phyloP scores from a whole-genome alignment of 2,797 vertebrate species.

The Phoxinus dragarum region DNA sequence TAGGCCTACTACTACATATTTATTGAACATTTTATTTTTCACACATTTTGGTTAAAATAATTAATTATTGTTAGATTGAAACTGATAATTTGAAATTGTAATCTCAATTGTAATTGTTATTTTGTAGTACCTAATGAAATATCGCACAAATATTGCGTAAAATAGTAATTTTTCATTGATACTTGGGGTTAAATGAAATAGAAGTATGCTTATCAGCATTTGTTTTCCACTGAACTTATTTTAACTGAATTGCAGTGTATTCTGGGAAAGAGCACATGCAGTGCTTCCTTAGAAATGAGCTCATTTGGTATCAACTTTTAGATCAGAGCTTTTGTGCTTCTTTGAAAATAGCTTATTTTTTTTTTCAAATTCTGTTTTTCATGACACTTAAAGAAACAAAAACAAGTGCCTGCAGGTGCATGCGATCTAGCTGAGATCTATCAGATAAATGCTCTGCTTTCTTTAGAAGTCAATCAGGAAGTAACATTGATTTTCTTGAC shows the following conservation, averaged over 20 bases:
- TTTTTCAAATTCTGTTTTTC: neutral
- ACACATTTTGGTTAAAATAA: neutral
- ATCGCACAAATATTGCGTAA: fast-evolving
- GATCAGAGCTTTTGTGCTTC: slow-evolving; percentile 9
- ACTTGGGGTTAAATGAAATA: neutral
- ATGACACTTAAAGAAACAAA: neutral
- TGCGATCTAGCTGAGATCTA: slow-evolving; percentile 18
- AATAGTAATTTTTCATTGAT: neutral
- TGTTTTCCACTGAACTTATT: neutral
- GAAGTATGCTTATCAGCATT: neutral
- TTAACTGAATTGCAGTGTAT: neutral
- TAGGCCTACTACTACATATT: neutral
- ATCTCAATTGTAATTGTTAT: neutral
- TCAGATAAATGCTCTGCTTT: slow-evolving; percentile 23
- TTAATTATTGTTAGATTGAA: neutral
- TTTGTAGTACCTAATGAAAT: neutral
- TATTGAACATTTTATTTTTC: neutral
- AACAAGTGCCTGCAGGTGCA: neutral
- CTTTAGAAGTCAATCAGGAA: slow-evolving; percentile 38
- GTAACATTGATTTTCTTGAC: slow-evolving; percentile 24
- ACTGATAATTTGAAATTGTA: neutral
- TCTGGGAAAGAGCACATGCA: neutral
- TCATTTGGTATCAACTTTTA: neutral
- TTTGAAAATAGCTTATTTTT: neutral
- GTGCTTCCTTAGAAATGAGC: neutral